Percentiles rank a stretch among this genome's conserved stretches.
phyloP scores from a whole-genome alignment of 2,113 vertebrate species.

The Phylloscopus whistleri region DNA sequence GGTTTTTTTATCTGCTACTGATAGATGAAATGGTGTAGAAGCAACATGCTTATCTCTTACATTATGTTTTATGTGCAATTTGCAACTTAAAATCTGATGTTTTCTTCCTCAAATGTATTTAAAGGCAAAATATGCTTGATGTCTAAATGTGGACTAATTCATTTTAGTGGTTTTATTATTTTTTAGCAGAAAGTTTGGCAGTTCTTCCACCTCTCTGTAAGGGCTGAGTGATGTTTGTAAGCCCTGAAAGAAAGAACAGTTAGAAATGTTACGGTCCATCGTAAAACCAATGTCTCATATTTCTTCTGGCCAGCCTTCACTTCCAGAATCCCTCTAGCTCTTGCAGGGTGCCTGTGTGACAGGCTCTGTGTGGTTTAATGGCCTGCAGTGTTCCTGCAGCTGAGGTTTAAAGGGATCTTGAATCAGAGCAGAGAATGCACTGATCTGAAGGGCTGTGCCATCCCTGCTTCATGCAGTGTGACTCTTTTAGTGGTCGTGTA shows the following conservation, averaged over 20 bases:
- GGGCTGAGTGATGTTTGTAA: background rate
- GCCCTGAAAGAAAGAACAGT: background rate
- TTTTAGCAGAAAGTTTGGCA: background rate
- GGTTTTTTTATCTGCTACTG: background rate
- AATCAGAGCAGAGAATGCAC: background rate
- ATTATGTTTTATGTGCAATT: background rate
- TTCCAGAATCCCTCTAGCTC: background rate
- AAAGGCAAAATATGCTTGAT: background rate
- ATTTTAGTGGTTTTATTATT: background rate
- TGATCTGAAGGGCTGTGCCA: background rate
- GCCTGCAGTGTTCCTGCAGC: background rate
- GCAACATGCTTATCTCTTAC: background rate
- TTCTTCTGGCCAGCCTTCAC: background rate
- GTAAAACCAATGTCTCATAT: background rate
- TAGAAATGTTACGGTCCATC: background rate
- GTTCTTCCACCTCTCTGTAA: background rate
- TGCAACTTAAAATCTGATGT: background rate
- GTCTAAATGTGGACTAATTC: background rate
- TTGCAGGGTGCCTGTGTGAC: background rate
- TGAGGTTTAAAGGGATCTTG: background rate
- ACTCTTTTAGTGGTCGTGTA: background rate
- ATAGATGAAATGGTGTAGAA: background rate
- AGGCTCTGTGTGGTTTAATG: background rate
- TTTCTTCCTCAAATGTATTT: background rate
- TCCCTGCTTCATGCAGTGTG: background rate